Base-by-base conservation (phyloP, 1,140 invertebrate genomes). In the Zaprionus capensis region DNA sequence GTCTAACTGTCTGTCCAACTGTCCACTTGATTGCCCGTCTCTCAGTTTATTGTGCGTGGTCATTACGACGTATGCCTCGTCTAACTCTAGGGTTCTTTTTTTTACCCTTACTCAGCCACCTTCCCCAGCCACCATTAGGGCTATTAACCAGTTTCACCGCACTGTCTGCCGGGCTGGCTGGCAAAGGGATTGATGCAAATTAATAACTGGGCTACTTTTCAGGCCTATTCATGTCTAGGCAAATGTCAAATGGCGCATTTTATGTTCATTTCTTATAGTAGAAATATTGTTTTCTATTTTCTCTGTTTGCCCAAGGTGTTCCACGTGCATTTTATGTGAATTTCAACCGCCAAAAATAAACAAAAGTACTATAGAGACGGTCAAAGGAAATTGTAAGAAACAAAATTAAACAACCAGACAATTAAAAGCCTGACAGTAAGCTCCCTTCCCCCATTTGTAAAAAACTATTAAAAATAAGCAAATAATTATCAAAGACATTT, bases 41-140 rank as follows among this genome's bases (percentile, higher is more conserved):
- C 49, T 63, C 36, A 41, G 61, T 38, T 66, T 81, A 90, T 88
- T 88, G 85, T 88, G 84, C 84, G 84, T 85, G 78, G 84, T 90
- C 84, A 88, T 88, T 88, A 88, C 79, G 67, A 64, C 36, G 34
- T 62, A 72, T 71, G 71, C 28, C 61, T 55, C 24, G 24, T 24
- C n/a, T 49, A 7, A 38, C 53, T 53, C 34, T 41, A 64, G 34
- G 67, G 55, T 68, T 79, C 62, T 56, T 38, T 51, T 58, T 63
- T 70, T 63, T 75, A 84, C 85, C 67, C 78, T 66, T 12, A 71
- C 63, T 59, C 46, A 55, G 24, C 67, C 24, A 46, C 6, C 31
- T 34, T 34, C 9, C 31, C 46, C 26, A 38, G 4, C 15, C 17
- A 78, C 17, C 22, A 78, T 57, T 64, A 59, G 26, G 65, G 66